Evolutionary conservation across 2,797 vertebrate genomes (phyloP), one percentile per base, ranked within the genome.

Genomic region (Neosilurus mollespiculum): DNA sequence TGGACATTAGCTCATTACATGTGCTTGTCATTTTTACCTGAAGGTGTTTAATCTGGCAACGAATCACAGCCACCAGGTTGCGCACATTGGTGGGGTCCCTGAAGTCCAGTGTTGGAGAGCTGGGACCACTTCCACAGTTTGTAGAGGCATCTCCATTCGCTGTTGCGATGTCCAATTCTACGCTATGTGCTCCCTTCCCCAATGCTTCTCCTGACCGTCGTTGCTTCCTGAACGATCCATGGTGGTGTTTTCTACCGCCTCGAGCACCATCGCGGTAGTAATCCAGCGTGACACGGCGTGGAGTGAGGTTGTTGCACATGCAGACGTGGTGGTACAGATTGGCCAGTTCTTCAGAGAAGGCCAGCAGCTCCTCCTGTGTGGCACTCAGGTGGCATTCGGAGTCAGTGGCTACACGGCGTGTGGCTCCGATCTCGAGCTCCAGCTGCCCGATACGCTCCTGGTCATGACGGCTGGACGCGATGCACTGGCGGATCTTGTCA

Each of bases 271-370:
- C 95, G 0, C 94, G 93, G 88, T 94, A 96, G 88, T 95, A 96
- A 88, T 97, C 96, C 83, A 96, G 90, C 53, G 94, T 96, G 84
- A 96, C 95, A 0, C 95, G 93, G 80, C 94, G 95, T 80, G 96
- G 96, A 0, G 95, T 96, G 59, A 96, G 90, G 88, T 95, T 95
- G 92, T 95, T 95, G 90, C 94, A 94, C 87, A 96, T 93, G 12
- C 96, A 97, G 81, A 97, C 92, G 72, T 96, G 96, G 90, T 96
- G 95, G 81, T 96, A 97, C 75, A 97, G 94, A 88, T 93, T 93
- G 80, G 96, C 95, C 86, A 97, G 92, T 88, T 97, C 96, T 88
- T 96, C 96, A 0, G 94, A 95, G 90, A 96, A 95, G 16, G 94
- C 93, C 81, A 96, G 87, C 78, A 97, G 94, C 90, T 96, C 96